These are phyloP conservation scores for Hybognathus amarus DNA, from an alignment of 2,797 vertebrate species.

Conservation along the genomic window DNA sequence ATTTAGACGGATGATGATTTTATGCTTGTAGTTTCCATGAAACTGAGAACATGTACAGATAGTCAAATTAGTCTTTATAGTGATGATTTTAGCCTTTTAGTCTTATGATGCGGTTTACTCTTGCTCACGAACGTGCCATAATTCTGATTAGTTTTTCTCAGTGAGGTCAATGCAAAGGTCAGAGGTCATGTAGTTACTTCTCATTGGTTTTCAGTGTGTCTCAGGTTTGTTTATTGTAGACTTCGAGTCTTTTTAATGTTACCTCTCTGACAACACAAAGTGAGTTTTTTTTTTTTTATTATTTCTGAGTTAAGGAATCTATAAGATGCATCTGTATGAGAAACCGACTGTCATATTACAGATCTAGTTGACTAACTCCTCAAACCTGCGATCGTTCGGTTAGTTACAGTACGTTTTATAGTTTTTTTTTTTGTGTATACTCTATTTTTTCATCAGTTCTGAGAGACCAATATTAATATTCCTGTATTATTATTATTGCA, in stretches of 20 bases:
- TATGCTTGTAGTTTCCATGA: constrained; percentile 80
- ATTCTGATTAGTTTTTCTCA: neutral
- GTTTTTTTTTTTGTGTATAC: constrained; percentile 56
- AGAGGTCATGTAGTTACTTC: constrained; percentile 31
- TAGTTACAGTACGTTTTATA: constrained; percentile 55
- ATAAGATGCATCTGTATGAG: neutral
- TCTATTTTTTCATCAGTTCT: constrained; percentile 60
- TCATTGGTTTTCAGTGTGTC: constrained; percentile 30
- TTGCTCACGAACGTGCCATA: constrained; percentile 29
- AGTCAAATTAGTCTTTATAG: neutral
- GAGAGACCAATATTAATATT: constrained; percentile 50
- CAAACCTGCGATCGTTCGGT: constrained; percentile 57
- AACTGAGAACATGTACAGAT: constrained; percentile 66
- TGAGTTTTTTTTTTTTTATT: neutral
- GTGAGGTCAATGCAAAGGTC: constrained; percentile 6
- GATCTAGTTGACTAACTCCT: constrained; percentile 47
- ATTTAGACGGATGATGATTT: neutral
- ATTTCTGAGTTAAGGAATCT: neutral
- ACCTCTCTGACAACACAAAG: neutral
- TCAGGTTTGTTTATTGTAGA: constrained; percentile 52
- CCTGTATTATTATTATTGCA: constrained; percentile 62
- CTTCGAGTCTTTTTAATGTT: neutral
- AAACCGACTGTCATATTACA: neutral
- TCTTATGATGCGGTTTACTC: constrained; percentile 26
- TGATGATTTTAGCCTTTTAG: constrained; percentile 8